Evolutionary conservation across 2,113 vertebrate species (phyloP).

Genomic region (Gavialis gangeticus): DNA sequence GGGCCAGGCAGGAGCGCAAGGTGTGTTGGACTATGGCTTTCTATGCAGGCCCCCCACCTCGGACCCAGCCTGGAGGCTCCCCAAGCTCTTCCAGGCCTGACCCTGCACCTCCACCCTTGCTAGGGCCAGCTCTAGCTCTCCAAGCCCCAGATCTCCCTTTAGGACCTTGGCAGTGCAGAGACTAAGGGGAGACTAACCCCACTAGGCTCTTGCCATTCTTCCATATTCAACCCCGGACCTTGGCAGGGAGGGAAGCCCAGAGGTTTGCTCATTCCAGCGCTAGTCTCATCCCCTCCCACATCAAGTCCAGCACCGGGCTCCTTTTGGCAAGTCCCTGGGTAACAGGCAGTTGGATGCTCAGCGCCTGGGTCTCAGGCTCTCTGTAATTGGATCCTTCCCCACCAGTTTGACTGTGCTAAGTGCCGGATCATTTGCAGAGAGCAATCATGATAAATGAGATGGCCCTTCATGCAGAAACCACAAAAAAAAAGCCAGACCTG

Average conservation of each 20-base stretch:
- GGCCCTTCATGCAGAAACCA: conserved; percentile 86
- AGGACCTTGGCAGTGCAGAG: neutral
- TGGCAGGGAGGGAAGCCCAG: neutral
- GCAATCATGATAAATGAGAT: conserved; percentile 79
- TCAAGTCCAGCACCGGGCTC: neutral
- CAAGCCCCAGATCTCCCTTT: neutral
- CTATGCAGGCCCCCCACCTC: rapidly evolving
- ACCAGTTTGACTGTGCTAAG: conserved; percentile 82
- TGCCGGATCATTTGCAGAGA: conserved; percentile 82
- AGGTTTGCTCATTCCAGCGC: too few relatives aligned
- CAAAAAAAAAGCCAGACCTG: conserved; percentile 78
- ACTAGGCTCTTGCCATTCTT: neutral
- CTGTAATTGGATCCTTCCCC: neutral
- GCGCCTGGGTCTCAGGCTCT: neutral
- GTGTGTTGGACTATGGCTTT: neutral
- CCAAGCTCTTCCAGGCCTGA: rapidly evolving
- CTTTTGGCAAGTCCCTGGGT: neutral
- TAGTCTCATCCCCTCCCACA: neutral
- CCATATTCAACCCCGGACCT: neutral
- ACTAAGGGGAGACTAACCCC: too few relatives aligned
- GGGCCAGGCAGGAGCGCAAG: neutral
- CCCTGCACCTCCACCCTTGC: neutral
- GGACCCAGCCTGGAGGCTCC: neutral
- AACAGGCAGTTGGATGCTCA: neutral
- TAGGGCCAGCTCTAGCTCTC: neutral